These are phyloP conservation scores for Macrosiphum euphorbiae DNA, from an alignment of 2,888 invertebrate species.

Conservation along the genomic window DNA sequence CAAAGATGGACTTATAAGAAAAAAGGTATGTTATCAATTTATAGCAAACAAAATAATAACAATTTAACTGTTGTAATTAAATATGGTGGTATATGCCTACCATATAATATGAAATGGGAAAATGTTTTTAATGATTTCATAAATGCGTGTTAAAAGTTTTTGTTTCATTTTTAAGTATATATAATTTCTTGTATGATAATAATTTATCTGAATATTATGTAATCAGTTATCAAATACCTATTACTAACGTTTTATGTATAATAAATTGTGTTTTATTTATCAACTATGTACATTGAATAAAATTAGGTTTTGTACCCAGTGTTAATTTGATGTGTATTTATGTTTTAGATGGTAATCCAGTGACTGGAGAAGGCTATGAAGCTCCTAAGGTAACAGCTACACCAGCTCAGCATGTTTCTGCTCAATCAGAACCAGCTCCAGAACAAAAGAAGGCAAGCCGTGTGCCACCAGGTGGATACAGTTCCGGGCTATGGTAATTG, in stretches of 20 bases:
- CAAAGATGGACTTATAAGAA: constrained; percentile 55
- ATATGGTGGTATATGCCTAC: neutral
- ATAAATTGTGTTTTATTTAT: neutral
- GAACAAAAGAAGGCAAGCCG: constrained; percentile 73
- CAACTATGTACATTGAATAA: neutral
- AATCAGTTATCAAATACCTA: neutral
- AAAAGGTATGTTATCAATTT: constrained; percentile 61
- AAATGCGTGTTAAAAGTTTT: neutral
- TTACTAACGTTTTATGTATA: neutral
- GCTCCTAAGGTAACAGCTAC: constrained; percentile 68
- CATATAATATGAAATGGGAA: neutral
- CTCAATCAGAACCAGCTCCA: constrained; percentile 66
- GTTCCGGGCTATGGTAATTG: constrained; percentile 79
- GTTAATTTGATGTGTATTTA: constrained; percentile 27
- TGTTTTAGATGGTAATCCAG: constrained; percentile 75
- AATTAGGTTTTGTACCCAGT: neutral
- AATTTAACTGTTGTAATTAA: neutral
- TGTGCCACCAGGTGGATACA: constrained; percentile 79
- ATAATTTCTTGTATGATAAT: neutral
- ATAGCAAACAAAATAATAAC: neutral
- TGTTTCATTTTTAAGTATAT: neutral
- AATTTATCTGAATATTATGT: neutral
- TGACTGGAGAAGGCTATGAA: constrained; percentile 76
- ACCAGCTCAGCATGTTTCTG: constrained; percentile 65
- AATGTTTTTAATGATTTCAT: neutral